Conservation (phyloP, 2,797 vertebrate species). For the Cossypha polioptera region DNA sequence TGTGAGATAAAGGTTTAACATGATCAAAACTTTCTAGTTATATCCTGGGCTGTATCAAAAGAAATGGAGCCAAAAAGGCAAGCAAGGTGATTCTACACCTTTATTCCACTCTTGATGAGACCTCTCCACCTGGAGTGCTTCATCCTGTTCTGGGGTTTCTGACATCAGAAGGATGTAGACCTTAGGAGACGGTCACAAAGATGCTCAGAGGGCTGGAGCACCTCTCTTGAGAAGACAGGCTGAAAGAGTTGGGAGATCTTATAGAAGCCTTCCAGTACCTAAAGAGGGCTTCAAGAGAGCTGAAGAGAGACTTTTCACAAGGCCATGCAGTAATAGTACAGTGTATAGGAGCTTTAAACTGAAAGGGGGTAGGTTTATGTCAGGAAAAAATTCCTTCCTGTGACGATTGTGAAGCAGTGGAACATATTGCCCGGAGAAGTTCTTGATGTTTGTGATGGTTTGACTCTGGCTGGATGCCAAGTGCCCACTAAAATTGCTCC, state of each 20-base stretch:
- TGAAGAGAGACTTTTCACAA: not conserved
- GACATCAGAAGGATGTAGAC: not conserved
- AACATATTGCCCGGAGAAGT: not conserved
- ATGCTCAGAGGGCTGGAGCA: not conserved
- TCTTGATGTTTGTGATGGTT: not conserved
- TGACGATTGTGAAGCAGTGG: not conserved
- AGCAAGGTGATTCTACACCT: not conserved
- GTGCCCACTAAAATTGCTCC: not conserved
- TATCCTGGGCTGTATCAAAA: not conserved
- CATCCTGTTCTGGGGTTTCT: not conserved
- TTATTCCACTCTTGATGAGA: not conserved
- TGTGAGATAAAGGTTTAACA: not conserved
- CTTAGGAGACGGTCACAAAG: not conserved
- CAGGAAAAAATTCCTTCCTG: not conserved
- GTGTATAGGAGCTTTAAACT: not conserved
- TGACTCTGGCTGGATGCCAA: not conserved
- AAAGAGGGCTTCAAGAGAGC: not conserved
- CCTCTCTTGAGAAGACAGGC: not conserved
- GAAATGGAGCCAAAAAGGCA: not conserved
- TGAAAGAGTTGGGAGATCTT: not conserved
- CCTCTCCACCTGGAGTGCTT: not conserved
- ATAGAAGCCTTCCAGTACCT: not conserved
- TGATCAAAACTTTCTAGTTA: not conserved
- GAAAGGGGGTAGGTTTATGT: not conserved
- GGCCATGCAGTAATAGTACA: not conserved